Base-by-base conservation (phyloP, 2,797 vertebrate species). In the Meda fulgida region DNA sequence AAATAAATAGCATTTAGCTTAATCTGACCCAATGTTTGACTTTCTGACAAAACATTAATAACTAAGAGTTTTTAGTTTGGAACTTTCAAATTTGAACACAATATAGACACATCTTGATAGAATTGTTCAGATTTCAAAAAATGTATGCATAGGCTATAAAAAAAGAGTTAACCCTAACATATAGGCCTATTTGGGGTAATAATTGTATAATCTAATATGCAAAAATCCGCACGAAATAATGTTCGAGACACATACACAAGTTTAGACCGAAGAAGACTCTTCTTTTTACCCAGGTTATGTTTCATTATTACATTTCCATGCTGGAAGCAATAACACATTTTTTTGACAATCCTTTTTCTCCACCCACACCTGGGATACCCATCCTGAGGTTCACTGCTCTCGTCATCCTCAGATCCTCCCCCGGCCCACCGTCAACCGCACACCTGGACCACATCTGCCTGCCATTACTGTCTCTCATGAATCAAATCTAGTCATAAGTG, bases 381-480 rank as follows among this genome's bases (percentile, higher is more conserved):
- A 38, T 58, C 51, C 51, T 38, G 13, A 77, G 75, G 31, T 67
- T 48, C 43, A 18, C 21, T 34, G 63, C 78, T 80, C 21, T 48
- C 23, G 13, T n/a, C 2, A 16, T 36, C 31, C 14, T 11, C 21
- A 67, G 43, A 80, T 34, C 63, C 63, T 51, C 40, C 43, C 43
- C 43, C 69, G 63, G 19, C 7, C 7, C 29, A 4, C 29, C 2
- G 9, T 51, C 43, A 67, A 53, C 29, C 0, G 7, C 29, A 67
- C 63, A 80, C 78, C 43, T 67, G 63, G 31, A 51, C 23, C 31
- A 34, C 31, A 80, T 65, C 43, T 67, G 43, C 21, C 21, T 51
- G 43, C 13, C 21, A n/a, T 34, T 80, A 80, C 5, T 10, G 21
- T 31, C 7, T 36, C 34, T 76, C 3, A 36, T 48, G 4, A 48